Percentiles rank a stretch among this genome's conserved stretches.
phyloP scores from a whole-genome alignment of 2,113 vertebrate genomes.

The Siniperca knerii region DNA sequence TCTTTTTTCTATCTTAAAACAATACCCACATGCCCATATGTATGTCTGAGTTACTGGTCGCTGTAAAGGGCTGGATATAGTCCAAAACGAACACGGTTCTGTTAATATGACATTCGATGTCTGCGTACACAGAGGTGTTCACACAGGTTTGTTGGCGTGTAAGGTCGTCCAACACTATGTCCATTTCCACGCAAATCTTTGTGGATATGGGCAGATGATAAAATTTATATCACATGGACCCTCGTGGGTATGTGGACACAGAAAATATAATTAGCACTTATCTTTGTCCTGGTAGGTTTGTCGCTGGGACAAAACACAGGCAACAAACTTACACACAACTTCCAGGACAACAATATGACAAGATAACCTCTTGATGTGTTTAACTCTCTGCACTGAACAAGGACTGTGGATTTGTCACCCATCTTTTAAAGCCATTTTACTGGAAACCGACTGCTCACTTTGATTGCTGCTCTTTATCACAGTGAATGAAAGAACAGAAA shows the following conservation, averaged over 20 bases:
- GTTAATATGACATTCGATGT: too few relatives aligned
- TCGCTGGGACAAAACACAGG: too few relatives aligned
- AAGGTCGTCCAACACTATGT: not conserved
- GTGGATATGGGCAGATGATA: not conserved
- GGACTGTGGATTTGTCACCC: not conserved
- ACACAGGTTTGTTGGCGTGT: too few relatives aligned
- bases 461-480: not conserved
- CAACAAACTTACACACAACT: not conserved
- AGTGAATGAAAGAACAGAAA: not conserved
- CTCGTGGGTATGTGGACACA: too few relatives aligned
- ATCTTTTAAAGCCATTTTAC: not conserved
- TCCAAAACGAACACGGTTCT: not conserved
- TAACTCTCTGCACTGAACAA: not conserved
- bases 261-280: too few relatives aligned
- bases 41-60: too few relatives aligned
- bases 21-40: too few relatives aligned
- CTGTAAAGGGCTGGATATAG: not conserved
- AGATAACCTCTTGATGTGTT: not conserved
- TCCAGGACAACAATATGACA: not conserved
- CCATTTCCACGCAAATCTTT: not conserved
- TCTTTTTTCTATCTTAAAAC: too few relatives aligned
- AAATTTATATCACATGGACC: too few relatives aligned
- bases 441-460: not conserved
- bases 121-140: too few relatives aligned
- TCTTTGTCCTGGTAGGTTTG: too few relatives aligned